Percentiles rank a stretch among this genome's conserved stretches.
Evolutionary conservation across 2,888 invertebrate genomes (phyloP).

Genomic region (Hemaris fuciformis): DNA sequence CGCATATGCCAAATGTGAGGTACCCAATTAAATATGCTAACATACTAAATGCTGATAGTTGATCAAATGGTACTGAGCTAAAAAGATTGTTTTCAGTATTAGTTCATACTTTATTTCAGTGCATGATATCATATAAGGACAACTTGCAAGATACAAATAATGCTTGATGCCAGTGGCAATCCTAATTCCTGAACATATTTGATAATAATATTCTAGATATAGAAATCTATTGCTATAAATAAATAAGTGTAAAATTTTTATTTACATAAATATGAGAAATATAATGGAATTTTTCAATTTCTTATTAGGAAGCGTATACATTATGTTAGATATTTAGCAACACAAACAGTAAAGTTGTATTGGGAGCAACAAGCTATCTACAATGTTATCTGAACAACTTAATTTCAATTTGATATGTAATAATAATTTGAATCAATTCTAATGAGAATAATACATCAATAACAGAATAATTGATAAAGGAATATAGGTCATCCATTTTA

Average conservation of each 20-base stretch:
- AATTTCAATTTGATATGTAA: not conserved
- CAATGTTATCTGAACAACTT: not conserved
- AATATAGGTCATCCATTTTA: not conserved
- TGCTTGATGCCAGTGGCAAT: not conserved
- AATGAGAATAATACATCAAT: not conserved
- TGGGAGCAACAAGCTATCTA: not conserved
- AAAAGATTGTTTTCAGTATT: not conserved
- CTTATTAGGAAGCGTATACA: no score
- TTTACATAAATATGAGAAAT: not conserved
- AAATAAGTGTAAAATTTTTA: not conserved
- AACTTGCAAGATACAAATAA: not conserved
- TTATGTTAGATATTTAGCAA: not conserved
- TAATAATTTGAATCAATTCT: not conserved
- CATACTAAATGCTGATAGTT: not conserved
- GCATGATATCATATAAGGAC: not conserved
- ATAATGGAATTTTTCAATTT: no score
- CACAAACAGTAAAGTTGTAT: not conserved
- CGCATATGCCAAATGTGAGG: conserved; percentile 20
- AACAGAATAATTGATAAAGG: not conserved
- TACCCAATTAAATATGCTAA: conserved; percentile 14
- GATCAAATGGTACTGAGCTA: not conserved
- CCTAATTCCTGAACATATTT: not conserved
- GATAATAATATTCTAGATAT: not conserved
- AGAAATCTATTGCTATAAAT: not conserved
- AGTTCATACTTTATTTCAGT: not conserved